These are phyloP conservation scores for Drymonia ruficornis DNA, from an alignment of 2,888 invertebrate species.

Conservation along the genomic window DNA sequence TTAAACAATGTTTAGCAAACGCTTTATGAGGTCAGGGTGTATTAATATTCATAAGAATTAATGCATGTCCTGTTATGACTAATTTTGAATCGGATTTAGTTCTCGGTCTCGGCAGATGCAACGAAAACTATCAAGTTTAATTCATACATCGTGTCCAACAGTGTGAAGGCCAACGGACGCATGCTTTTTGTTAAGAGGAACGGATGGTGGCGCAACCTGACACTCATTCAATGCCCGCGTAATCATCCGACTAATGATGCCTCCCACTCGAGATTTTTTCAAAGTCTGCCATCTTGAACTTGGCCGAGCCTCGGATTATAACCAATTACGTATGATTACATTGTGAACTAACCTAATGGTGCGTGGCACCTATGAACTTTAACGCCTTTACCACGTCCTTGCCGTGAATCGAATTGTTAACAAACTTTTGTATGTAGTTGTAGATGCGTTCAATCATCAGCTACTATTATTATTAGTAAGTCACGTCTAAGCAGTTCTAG, in stretches of 20 bases:
- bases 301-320: constrained; percentile 51
- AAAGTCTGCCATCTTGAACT: constrained; percentile 60
- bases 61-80: constrained; percentile 11
- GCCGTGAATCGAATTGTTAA: constrained; percentile 15
- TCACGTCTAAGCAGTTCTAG: constrained; percentile 15
- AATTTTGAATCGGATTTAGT: constrained; percentile 9
- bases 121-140: constrained; percentile 6
- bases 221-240: constrained; percentile 49
- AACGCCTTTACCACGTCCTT: constrained; percentile 34
- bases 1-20: background rate
- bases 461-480: constrained; percentile 17
- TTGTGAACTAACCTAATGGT: constrained; percentile 37
- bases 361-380: constrained; percentile 29
- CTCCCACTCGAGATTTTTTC: constrained; percentile 47
- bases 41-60: constrained; percentile 9
- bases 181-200: constrained; percentile 63
- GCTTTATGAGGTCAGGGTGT: constrained; percentile 21
- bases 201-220: constrained; percentile 59
- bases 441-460: constrained; percentile 9
- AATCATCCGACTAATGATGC: constrained; percentile 57
- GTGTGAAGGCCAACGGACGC: constrained; percentile 64
- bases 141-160: constrained; percentile 49
- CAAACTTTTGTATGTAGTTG: background rate
- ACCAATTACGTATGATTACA: constrained; percentile 40
- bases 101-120: constrained; percentile 8